Base-by-base conservation (phyloP, 2,113 vertebrate species). In the Pseudolaguvia tuberculata region DNA sequence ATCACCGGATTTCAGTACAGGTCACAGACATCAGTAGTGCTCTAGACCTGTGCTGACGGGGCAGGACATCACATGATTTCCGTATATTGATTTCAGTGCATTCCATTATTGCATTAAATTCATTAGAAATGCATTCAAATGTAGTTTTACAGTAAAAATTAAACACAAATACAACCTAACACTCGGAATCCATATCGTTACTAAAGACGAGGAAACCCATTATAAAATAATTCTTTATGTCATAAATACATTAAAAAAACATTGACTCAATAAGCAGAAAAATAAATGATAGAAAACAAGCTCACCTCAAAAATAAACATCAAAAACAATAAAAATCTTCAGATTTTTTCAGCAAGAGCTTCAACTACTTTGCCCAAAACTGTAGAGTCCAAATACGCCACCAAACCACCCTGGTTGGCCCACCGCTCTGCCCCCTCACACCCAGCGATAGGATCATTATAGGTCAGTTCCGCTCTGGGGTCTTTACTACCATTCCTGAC, bases 371-470 rank as follows among this genome's bases (percentile, higher is more conserved):
- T 76, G 61, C 78, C 70, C 2, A 93, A 83, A 31, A 83, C 79
- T 29, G 85, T 79, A 3, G 42, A 76, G 84, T 91, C 88, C 65
- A 79, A 39, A 31, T 89, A 93, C 0, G 92, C 91, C 84, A 94
- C 88, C 3, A 93, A 82, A 20, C 92, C 90, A 0, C 89, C 91
- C 0, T 29, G 25, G 79, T 93, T 92, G 0, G 89, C 92, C 92
- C 91, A 92, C 71, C 82, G 81, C 55, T 88, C 87, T 0, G 89
- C 88, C 35, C 91, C 90, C 23, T 57, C 65, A 4, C 55, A 78
- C 45, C 83, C 84, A 0, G 75, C 18, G 15, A 18, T 9, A 0
- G 89, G 82, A 48, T 84, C 78, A 77, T 92, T 84, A 58, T 93
- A 92, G 42, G 86, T 86, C 83, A 94, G 86, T 84, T 92, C 86